Base-by-base conservation (phyloP, 1,140 invertebrate species). In the Lepidurus apus region DNA sequence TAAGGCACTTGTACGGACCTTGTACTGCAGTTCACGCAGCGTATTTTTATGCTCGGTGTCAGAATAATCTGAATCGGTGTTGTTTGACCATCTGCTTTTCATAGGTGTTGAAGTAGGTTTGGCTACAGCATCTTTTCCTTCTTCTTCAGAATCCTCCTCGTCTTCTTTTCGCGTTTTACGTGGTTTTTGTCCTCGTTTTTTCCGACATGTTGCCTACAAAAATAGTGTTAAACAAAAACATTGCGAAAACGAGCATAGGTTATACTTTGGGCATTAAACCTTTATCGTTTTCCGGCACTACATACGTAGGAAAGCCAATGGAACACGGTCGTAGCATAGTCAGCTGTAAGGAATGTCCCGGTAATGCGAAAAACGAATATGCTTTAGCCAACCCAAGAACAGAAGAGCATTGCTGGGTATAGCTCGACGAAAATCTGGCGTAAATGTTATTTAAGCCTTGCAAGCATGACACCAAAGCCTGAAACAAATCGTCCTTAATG, bases 1-100 rank as follows among this genome's bases (percentile, higher is more conserved):
- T 77, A 77, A 21, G n/a, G 74, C 78, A 21, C 21, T 74, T 1
- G 78, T 43, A 21, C 78, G 73, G 44, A 79, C 78, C 11, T 75
- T 79, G 21, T 21, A 74, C 13, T 79, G 78, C 21, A 44, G 7
- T 74, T 79, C 78, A 26, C 73, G 65, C 9, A 43, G 42, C 53
- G 73, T 43, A 1, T 43, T 42, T n/a, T 17, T 43, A 26, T 44
- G 73, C 13, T 74, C 65, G 3, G 43, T 43, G n/a, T 79, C 78
- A 8, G 78, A 79, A 44, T 79, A 74, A 4, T 74, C 74, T 5
- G 75, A 44, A 11, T 79, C 78, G 24, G 42, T n/a, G 43, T 43
- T 74, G 65, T 75, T n/a, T n/a, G n/a, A n/a, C 42, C 78, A 75
- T 43, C 65, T 75, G 43, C 47, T 9, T 43, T 77, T 77, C 9